Conservation (phyloP, 2,797 vertebrate species). For the Mormyrops boulengeri region DNA sequence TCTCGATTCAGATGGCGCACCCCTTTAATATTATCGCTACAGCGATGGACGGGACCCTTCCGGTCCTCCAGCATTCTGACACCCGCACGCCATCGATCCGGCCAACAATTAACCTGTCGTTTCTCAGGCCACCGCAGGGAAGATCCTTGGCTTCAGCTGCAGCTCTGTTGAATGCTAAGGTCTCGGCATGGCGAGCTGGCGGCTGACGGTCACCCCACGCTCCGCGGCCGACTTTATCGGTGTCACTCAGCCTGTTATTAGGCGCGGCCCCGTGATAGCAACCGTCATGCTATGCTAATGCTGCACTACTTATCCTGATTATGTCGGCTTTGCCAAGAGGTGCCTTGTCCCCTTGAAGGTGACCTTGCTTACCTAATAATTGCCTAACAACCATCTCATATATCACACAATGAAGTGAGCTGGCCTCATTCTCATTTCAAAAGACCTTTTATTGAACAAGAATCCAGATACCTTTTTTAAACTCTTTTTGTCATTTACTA, state of each 20-base stretch:
- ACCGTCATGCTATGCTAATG: conserved; percentile 5
- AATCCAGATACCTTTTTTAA: conserved; percentile 46
- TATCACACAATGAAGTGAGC: not conserved
- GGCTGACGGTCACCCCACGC: not conserved
- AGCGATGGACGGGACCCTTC: not conserved
- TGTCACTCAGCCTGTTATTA: not conserved
- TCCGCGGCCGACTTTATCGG: too few species aligned
- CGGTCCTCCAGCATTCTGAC: not conserved
- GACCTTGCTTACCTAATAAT: conserved; percentile 10
- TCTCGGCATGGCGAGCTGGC: too few species aligned
- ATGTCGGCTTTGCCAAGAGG: not conserved
- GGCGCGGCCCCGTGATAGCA: not conserved
- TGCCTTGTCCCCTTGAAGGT: not conserved
- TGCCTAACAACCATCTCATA: not conserved
- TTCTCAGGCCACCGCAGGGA: not conserved
- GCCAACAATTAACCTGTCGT: not conserved
- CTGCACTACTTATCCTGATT: conserved; percentile 15
- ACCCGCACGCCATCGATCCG: not conserved
- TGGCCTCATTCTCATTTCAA: not conserved
- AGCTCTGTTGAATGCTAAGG: not conserved
- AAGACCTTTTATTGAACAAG: conserved; percentile 7
- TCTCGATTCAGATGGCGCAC: not conserved
- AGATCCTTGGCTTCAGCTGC: not conserved
- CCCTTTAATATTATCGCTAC: not conserved
- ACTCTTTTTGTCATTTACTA: conserved; percentile 49